These are phyloP conservation scores for Tinea pellionella DNA, from an alignment of 2,888 invertebrate genomes.

Conservation along the genomic window DNA sequence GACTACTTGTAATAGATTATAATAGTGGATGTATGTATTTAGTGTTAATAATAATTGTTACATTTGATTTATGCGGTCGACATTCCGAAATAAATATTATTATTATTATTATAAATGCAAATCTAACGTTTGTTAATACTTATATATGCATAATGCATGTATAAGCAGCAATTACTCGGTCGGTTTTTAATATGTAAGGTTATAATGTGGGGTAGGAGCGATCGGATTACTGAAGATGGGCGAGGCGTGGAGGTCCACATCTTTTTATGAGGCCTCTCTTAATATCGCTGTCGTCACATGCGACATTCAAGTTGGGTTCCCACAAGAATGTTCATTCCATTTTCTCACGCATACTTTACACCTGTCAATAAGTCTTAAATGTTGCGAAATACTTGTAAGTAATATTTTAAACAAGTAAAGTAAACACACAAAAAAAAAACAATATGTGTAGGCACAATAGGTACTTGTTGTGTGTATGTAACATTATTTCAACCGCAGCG, in stretches of 20 bases:
- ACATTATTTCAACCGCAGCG: not conserved
- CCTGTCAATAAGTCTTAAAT: not conserved
- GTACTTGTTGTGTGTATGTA: no score
- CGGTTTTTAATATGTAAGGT: not conserved
- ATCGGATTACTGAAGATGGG: not conserved
- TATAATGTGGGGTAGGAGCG: not conserved
- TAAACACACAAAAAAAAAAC: no score
- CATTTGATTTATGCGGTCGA: no score
- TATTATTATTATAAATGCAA: no score
- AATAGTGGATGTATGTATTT: no score
- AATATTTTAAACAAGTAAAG: not conserved
- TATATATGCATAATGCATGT: no score
- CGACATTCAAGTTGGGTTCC: not conserved
- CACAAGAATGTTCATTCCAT: not conserved
- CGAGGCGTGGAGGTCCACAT: not conserved
- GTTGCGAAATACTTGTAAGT: not conserved
- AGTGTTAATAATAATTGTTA: no score
- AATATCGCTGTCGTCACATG: not conserved
- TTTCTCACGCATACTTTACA: not conserved
- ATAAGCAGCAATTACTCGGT: no score
- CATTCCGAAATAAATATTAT: no score
- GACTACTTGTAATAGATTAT: no score
- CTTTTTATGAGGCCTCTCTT: not conserved
- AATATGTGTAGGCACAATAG: no score
- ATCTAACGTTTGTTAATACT: no score